Base-by-base conservation (phyloP, 1,140 invertebrate species). In the Teleopsis dalmanni region DNA sequence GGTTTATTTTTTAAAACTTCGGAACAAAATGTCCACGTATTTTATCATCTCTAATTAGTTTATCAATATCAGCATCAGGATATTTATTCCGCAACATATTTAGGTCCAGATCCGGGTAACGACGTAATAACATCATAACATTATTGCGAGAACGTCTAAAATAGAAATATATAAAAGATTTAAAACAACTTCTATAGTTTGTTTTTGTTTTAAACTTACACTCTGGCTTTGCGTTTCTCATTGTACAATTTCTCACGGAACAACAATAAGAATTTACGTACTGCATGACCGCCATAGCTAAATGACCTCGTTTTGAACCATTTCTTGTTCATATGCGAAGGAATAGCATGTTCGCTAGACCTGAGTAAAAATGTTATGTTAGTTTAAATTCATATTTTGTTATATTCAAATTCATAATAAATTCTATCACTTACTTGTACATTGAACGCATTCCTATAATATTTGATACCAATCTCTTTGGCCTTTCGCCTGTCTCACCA, bases 401-500 rank as follows among this genome's bases (percentile, higher is more conserved):
- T 9, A 27, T 27, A 40, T 13, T 8, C 36, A 53, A 44, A 50
- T 43, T 31, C 48, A n/a, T 46, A 41, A 41, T 18, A 44, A 58
- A n/a, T 18, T 45, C n/a, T 6, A 44, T 18, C 23, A 47, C 42
- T 33, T 41, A 53, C 48, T 55, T 65, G 59, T 78, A 76, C 45
- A 72, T 72, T 48, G 70, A 71, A 48, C 61, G 66, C 26, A 81
- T 68, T 65, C 86, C 84, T 53, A 89, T 68, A 4, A 70, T 35
- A 73, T 78, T 84, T 9, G 71, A 61, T 31, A 77, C 73, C 23
- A 77, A 50, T 68, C 76, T 75, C 19, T 74, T 73, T 16, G 85
- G 83, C 45, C 84, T 71, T 65, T 91, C 88, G 10, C 89, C 89
- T 53, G 78, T 82, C 62, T 84, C 78, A 1, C 94, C 95, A 38